A percentile compares a stretch with the other conserved stretches of the same genome.
phyloP scores from a whole-genome alignment of 2,888 invertebrate species.

The Lasioglossum vierecki region DNA sequence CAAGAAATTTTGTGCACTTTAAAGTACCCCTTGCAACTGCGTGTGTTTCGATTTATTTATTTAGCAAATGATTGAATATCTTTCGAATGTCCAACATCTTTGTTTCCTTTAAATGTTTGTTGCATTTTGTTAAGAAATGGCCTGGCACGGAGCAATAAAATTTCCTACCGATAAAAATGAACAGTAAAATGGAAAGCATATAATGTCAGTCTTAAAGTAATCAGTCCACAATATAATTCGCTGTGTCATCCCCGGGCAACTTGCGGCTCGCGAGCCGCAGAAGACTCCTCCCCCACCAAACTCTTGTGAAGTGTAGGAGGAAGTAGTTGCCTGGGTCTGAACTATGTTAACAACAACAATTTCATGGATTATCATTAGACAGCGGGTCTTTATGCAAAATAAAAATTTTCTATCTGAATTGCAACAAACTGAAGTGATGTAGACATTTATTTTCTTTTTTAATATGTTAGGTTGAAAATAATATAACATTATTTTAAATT shows the following conservation, averaged over 20 bases:
- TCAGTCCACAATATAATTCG: background rate
- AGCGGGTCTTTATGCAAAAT: too few species aligned
- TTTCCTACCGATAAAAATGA: background rate
- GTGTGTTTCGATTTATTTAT: background rate
- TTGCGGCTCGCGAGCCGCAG: too few species aligned
- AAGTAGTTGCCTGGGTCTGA: background rate
- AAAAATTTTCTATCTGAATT: too few species aligned
- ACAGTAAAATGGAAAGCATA: background rate
- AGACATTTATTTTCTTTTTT: too few species aligned
- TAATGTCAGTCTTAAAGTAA: constrained; percentile 2
- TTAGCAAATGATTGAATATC: background rate
- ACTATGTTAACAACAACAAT: background rate
- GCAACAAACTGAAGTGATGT: too few species aligned
- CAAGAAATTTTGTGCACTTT: too few species aligned
- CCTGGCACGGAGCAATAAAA: background rate
- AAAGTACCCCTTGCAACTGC: too few species aligned
- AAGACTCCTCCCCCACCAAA: too few species aligned
- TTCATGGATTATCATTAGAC: background rate
- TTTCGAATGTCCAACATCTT: background rate
- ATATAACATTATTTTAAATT: too few species aligned
- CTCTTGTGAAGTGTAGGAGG: too few species aligned
- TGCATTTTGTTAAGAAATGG: background rate
- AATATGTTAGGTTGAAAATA: too few species aligned
- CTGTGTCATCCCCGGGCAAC: background rate
- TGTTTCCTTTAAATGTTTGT: background rate